Conservation (phyloP, 2,888 invertebrate genomes). For the Fabriciana adippe region DNA sequence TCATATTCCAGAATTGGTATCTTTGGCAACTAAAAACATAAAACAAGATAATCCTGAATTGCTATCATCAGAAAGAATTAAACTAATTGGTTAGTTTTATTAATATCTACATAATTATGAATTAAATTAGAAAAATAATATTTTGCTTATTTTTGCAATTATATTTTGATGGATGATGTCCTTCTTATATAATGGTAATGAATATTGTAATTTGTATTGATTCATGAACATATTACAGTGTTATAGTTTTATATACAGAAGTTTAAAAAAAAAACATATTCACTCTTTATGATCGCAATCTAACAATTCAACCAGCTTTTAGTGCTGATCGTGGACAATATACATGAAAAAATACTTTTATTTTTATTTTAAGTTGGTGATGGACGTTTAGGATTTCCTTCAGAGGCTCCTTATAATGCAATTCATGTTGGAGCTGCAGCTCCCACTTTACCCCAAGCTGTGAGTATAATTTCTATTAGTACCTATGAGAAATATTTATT, state of each 20-base stretch:
- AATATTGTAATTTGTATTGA: too few species aligned
- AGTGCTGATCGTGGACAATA: too few species aligned
- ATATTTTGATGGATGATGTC: too few species aligned
- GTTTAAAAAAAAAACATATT: too few species aligned
- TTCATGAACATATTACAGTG: too few species aligned
- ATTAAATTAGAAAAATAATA: not conserved
- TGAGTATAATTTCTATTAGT: conserved; percentile 63
- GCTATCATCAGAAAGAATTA: conserved; percentile 85
- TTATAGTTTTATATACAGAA: too few species aligned
- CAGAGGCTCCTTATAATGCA: conserved; percentile 92
- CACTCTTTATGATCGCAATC: too few species aligned
- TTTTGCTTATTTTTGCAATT: not conserved
- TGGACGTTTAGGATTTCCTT: conserved; percentile 90
- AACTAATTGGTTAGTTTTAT: conserved; percentile 85
- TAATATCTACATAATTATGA: not conserved
- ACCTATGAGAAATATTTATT: not conserved
- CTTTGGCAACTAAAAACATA: conserved; percentile 89
- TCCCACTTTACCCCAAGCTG: conserved; percentile 87
- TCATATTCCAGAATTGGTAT: conserved; percentile 92
- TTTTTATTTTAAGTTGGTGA: conserved; percentile 87
- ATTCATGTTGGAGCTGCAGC: conserved; percentile 97
- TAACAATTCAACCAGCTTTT: too few species aligned
- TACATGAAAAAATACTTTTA: too few species aligned
- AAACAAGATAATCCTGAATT: conserved; percentile 87
- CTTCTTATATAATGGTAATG: too few species aligned